Evolutionary conservation across 35 echinoderm and acorn worm genomes (phyloP), one percentile per base, ranked within the genome.

Genomic region (Anneissia japonica): DNA sequence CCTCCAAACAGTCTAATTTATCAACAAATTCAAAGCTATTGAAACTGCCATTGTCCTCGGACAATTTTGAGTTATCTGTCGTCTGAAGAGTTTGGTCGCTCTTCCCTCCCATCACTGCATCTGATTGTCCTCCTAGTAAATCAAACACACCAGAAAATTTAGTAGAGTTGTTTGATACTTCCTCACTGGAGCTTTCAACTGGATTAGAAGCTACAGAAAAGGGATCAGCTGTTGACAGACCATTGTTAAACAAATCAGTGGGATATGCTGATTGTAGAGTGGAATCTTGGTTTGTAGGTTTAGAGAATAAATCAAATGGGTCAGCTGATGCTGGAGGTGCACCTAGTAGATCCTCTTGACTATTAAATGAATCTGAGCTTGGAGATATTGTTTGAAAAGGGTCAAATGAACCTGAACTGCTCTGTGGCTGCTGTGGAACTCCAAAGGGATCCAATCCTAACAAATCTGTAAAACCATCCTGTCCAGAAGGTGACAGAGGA

Each of bases 371-470:
- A 64, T 64, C 51, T 64, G 51, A 64, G 51, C 51, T 64, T 64
- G 51, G 51, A 3, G 51, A 64, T 12, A 64, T 64, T 12, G 51
- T 64, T 64, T 64, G 51, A 64, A 64, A 64, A 19, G 51, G 51
- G 51, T 64, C 51, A 26, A 64, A 64, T 26, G 21, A 16, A 1
- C 2, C 51, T 64, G 51, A 64, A 64, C 2, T 26, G 2, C 51
- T 26, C 51, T 64, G 51, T 19, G 26, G 10, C 11, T 23, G 11
- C 9, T 16, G 51, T 19, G 40, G 14, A 43, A 43, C 40, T 51
- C 17, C 89, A 73, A 93, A 82, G 30, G 86, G 86, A 81, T 93
- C 91, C n/a, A 93, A 31, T 13, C 82, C 87, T 16, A 93, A 72
- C 30, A 89, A 72, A 73, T 93, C 82, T 3, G 21, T 23, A 26